A percentile compares a stretch with the other conserved stretches of the same genome.
phyloP scores from a whole-genome alignment of 2,888 invertebrate species.

The Parochlus steinenii region DNA sequence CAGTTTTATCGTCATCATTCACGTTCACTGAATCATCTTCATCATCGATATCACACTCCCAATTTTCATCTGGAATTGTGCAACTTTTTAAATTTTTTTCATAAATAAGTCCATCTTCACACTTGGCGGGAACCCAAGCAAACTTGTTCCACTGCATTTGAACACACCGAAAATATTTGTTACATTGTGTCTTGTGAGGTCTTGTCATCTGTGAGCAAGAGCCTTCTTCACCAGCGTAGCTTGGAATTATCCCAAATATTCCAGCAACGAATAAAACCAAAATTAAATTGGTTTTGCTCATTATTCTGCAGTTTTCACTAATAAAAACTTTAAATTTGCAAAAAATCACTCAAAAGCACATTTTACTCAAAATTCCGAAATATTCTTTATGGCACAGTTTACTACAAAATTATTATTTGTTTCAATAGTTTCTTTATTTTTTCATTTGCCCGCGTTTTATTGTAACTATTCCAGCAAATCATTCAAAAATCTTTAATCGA shows the following conservation, averaged over 20 bases:
- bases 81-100: conserved; percentile 26
- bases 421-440: no score
- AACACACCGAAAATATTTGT: conserved; percentile 26
- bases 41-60: conserved; percentile 25
- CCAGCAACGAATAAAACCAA: not conserved
- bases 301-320: no score
- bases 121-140: conserved; percentile 26
- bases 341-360: no score
- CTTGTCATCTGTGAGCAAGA: conserved; percentile 25
- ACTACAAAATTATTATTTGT: no score
- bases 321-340: no score
- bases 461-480: no score
- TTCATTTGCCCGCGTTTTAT: no score
- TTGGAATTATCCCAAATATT: not conserved
- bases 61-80: conserved; percentile 28
- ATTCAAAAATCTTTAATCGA: no score
- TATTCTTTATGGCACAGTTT: no score
- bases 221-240: not conserved
- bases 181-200: conserved; percentile 27
- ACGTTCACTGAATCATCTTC: conserved; percentile 9
- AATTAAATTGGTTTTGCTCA: no score
- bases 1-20: conserved; percentile 14
- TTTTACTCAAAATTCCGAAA: no score
- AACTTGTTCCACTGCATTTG: conserved; percentile 20
- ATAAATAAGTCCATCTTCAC: conserved; percentile 26